A percentile compares a stretch with the other conserved stretches of the same genome.
These are phyloP conservation scores for Phaethornis superciliosus DNA, from an alignment of 2,113 vertebrate species.

Conservation along the genomic window DNA sequence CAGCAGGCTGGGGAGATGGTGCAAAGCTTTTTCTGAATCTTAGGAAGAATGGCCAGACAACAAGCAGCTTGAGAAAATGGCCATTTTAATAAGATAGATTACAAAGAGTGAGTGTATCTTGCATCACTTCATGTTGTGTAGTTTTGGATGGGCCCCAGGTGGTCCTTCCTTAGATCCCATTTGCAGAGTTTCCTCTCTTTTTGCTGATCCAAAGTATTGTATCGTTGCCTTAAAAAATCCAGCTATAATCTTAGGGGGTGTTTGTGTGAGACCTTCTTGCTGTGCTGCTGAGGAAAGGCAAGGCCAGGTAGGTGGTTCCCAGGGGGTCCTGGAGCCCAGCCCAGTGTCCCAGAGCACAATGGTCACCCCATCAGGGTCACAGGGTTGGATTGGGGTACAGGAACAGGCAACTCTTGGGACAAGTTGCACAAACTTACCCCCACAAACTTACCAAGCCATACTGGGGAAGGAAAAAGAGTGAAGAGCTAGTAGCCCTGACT, in stretches of 20 bases:
- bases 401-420: background rate
- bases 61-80: background rate
- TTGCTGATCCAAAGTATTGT: background rate
- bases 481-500: background rate
- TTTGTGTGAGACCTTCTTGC: background rate
- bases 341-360: rapidly evolving
- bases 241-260: rapidly evolving
- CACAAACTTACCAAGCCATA: background rate
- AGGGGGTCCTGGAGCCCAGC: background rate
- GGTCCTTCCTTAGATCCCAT: background rate
- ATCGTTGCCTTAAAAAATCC: rapidly evolving
- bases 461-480: background rate
- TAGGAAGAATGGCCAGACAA: background rate
- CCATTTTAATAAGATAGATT: background rate
- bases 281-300: background rate
- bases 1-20: rapidly evolving
- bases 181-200: background rate
- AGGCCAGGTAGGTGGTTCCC: background rate
- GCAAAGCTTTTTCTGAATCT: background rate
- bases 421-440: too few relatives aligned
- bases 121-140: rapidly evolving
- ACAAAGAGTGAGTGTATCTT: background rate
- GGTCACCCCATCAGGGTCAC: rapidly evolving
- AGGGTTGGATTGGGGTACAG: background rate
- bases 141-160: rapidly evolving